These are phyloP conservation scores for Pleuronectes platessa DNA, from an alignment of 2,113 vertebrate species.

Conservation along the genomic window DNA sequence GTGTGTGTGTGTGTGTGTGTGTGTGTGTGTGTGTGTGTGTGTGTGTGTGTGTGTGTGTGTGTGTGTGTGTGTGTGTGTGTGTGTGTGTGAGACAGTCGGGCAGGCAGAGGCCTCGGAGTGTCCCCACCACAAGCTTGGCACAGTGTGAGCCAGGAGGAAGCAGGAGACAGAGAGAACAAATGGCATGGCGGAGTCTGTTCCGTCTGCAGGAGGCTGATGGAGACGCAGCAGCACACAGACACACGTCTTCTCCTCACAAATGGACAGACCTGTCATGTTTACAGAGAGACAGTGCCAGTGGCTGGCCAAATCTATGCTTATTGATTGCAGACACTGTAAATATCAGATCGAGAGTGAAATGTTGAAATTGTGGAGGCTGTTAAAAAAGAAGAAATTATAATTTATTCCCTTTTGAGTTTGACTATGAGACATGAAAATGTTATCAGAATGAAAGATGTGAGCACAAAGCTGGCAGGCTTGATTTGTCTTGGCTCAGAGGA, in stretches of 20 bases:
- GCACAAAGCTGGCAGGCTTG: conserved; percentile 41
- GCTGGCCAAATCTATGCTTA: conserved; percentile 8
- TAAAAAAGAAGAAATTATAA: conserved; percentile 23
- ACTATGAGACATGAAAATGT: conserved; percentile 27
- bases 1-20: too few species aligned
- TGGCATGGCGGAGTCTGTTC: conserved; percentile 42
- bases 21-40: too few species aligned
- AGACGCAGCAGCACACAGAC: conserved; percentile 32
- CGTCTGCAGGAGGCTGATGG: conserved; percentile 59
- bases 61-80: too few species aligned
- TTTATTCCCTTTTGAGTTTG: conserved; percentile 44
- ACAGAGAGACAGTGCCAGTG: conserved; percentile 20
- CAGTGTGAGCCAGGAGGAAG: conserved; percentile 32
- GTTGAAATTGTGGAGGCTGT: conserved; percentile 6
- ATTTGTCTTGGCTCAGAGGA: conserved; percentile 48
- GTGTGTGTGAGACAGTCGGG: conserved; percentile 6
- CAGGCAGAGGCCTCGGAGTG: conserved; percentile 26
- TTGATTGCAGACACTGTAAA: conserved; percentile 26
- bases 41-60: too few species aligned
- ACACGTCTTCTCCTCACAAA: background rate
- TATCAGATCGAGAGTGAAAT: conserved; percentile 7
- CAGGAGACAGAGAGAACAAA: conserved; percentile 40
- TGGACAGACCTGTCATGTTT: conserved; percentile 33
- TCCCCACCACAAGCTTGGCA: conserved; percentile 44
- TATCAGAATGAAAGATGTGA: conserved; percentile 32